Evolutionary conservation across 2,113 vertebrate genomes (phyloP).

Genomic region (Uria aalge): DNA sequence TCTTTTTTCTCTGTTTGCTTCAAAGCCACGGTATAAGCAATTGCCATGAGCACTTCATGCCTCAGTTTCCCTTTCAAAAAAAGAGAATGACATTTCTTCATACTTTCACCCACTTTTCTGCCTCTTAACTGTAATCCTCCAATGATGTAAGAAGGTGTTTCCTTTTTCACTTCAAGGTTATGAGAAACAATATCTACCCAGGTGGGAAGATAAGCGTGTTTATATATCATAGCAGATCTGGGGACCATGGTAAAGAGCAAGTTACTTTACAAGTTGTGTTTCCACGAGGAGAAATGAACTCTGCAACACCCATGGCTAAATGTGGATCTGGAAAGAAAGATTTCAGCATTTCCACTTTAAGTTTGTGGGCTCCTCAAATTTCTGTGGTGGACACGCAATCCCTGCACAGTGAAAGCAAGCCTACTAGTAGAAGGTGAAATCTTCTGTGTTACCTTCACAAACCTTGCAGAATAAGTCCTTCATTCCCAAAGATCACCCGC

Average conservation of each 20-base stretch:
- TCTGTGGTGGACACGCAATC: accelerated
- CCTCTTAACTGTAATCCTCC: neutral
- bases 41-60: neutral
- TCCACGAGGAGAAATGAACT: neutral
- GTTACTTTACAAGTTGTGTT: neutral
- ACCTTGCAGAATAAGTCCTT: neutral
- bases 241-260: neutral
- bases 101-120: neutral
- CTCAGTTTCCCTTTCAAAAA: neutral
- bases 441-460: neutral
- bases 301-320: neutral
- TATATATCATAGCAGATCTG: neutral
- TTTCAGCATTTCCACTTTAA: neutral
- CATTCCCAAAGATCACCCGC: neutral
- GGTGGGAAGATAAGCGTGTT: neutral
- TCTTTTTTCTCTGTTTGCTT: neutral
- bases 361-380: neutral
- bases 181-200: neutral
- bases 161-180: neutral
- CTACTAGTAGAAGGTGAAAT: neutral
- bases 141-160: neutral
- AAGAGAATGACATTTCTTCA: neutral
- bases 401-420: neutral
- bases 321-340: neutral
- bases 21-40: neutral